Conservation (phyloP, 2,888 invertebrate species). For the Enoplolaimus lenunculus region DNA sequence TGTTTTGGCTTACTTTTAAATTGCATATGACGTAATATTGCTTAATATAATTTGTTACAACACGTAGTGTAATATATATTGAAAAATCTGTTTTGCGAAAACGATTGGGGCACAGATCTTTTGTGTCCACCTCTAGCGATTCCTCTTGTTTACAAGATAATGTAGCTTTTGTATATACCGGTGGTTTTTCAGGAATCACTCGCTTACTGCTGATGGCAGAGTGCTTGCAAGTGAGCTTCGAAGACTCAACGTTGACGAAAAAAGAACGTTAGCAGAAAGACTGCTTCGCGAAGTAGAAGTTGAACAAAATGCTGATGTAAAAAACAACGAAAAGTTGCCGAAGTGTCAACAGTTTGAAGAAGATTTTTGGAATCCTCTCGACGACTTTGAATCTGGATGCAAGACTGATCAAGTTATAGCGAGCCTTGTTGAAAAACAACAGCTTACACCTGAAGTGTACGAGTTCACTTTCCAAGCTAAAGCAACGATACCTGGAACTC, state of each 20-base stretch:
- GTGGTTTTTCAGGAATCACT: too few species aligned
- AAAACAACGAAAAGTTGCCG: not conserved
- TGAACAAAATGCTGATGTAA: not conserved
- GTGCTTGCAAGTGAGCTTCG: not conserved
- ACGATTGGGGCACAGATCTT: too few species aligned
- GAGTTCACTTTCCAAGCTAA: not conserved
- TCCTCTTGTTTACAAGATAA: too few species aligned
- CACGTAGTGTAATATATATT: too few species aligned
- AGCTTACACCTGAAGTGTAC: not conserved
- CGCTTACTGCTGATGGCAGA: not conserved
- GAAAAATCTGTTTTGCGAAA: too few species aligned
- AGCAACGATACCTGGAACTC: not conserved
- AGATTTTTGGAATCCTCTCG: slow-evolving; percentile 6
- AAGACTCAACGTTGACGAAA: not conserved
- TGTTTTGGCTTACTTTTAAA: too few species aligned
- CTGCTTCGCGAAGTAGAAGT: not conserved
- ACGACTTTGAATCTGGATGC: not conserved
- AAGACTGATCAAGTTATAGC: not conserved
- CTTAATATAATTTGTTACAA: too few species aligned
- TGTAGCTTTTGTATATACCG: too few species aligned
- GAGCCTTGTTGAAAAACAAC: not conserved
- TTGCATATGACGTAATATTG: too few species aligned
- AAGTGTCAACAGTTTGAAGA: not conserved
- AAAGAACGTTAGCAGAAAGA: not conserved
- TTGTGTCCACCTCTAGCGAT: too few species aligned